Percentiles rank a stretch among this genome's conserved stretches.
These are phyloP conservation scores for Drosophila hydei DNA, from an alignment of 1,140 invertebrate genomes.

Conservation along the genomic window DNA sequence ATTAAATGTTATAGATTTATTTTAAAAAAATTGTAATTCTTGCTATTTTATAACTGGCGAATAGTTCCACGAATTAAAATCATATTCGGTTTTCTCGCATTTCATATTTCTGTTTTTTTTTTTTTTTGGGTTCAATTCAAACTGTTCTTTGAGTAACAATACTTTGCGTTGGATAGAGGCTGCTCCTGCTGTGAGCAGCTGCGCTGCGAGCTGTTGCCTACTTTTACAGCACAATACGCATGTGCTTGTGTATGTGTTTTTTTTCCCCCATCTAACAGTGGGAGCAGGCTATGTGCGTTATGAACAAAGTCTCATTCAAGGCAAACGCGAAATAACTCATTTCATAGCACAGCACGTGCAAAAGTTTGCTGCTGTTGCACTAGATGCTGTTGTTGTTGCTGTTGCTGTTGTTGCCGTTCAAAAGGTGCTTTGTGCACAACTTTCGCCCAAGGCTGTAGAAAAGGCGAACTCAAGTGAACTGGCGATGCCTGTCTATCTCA, in stretches of 20 bases:
- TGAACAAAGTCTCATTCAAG: conserved; percentile 30
- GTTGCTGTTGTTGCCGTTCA: conserved; percentile 15
- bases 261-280: conserved; percentile 19
- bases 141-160: conserved; percentile 9
- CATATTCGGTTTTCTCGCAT: too few relatives aligned
- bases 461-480: conserved; percentile 36
- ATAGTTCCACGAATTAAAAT: too few relatives aligned
- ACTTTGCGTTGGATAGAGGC: neutral
- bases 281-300: neutral
- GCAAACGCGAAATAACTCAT: conserved; percentile 61
- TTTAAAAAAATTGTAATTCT: too few relatives aligned
- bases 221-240: conserved; percentile 36
- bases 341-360: conserved; percentile 69
- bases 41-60: too few relatives aligned
- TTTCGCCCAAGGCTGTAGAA: conserved; percentile 51
- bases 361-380: conserved; percentile 25
- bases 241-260: conserved; percentile 9
- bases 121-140: neutral
- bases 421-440: conserved; percentile 62
- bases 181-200: conserved; percentile 42
- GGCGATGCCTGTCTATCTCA: conserved; percentile 36
- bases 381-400: conserved; percentile 8
- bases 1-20: too few relatives aligned
- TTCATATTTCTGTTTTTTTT: too few relatives aligned
- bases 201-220: conserved; percentile 46